A percentile compares a stretch with the other conserved stretches of the same genome.
Conservation (phyloP, 2,888 invertebrate species). For the Andrena camellia region DNA sequence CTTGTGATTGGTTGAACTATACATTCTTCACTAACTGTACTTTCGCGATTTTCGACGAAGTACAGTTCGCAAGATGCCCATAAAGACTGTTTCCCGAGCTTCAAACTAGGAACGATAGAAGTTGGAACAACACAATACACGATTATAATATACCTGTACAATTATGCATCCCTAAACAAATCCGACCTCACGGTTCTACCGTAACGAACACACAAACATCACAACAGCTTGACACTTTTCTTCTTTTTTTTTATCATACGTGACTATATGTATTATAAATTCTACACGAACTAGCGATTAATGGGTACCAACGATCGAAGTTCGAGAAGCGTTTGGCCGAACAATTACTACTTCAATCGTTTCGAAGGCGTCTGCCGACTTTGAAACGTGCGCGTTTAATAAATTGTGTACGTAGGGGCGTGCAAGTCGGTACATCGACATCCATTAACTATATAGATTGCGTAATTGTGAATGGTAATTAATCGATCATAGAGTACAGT, state of each 20-base stretch:
- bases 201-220: conserved; percentile 62
- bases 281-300: conserved; percentile 57
- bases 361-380: conserved; percentile 20
- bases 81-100: neutral
- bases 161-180: conserved; percentile 40
- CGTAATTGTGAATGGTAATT: neutral
- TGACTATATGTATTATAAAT: conserved; percentile 48
- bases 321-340: conserved; percentile 49
- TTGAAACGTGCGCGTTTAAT: conserved; percentile 41
- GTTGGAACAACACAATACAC: conserved; percentile 9
- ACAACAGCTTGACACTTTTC: conserved; percentile 55
- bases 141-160: conserved; percentile 33
- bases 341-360: conserved; percentile 36
- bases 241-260: conserved; percentile 25
- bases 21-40: neutral
- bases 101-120: neutral
- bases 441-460: conserved; percentile 3
- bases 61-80: neutral
- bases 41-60: neutral
- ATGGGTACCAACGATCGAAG: conserved; percentile 47
- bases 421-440: neutral
- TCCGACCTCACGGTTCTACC: conserved; percentile 39
- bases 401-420: conserved; percentile 21
- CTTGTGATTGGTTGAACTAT: neutral
- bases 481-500: neutral